phyloP scores from a whole-genome alignment of 2,888 invertebrate species.

The Oscheius sp. region DNA sequence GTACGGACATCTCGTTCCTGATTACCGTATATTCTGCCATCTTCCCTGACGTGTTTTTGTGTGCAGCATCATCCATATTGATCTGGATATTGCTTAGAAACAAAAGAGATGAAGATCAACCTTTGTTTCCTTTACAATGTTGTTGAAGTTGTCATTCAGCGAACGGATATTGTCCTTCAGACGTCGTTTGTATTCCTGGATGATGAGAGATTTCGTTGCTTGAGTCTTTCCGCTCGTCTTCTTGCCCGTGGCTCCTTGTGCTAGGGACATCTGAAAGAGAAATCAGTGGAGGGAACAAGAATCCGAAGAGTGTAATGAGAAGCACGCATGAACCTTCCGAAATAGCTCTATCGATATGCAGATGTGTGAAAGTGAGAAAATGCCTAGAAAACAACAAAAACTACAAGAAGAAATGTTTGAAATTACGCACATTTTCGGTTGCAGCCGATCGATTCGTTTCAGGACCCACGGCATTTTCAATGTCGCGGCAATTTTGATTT shows the following conservation, averaged over 20 bases:
- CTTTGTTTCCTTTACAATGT: slow-evolving; percentile 77
- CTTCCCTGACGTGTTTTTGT: slow-evolving; percentile 56
- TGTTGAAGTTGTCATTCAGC: slow-evolving; percentile 96
- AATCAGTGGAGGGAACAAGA: not conserved
- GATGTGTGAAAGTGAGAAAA: no score
- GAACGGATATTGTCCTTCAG: slow-evolving; percentile 96
- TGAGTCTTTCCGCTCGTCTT: slow-evolving; percentile 46
- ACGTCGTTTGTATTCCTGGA: slow-evolving; percentile 93
- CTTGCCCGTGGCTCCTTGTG: slow-evolving; percentile 28
- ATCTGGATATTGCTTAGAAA: slow-evolving; percentile 41
- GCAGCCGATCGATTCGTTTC: no score
- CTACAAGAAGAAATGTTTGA: no score
- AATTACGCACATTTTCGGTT: no score
- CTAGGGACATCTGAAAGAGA: not conserved
- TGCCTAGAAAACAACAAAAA: no score
- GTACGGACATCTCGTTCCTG: slow-evolving; percentile 61
- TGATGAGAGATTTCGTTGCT: slow-evolving; percentile 86
- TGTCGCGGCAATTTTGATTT: no score
- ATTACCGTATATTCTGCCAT: slow-evolving; percentile 66
- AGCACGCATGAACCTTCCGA: no score
- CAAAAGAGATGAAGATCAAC: slow-evolving; percentile 37
- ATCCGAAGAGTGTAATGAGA: no score
- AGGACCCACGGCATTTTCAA: no score
- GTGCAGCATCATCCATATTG: slow-evolving; percentile 59
- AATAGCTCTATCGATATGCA: no score